Conservation (phyloP, 2,113 vertebrate genomes). For the Chunga burmeisteri region DNA sequence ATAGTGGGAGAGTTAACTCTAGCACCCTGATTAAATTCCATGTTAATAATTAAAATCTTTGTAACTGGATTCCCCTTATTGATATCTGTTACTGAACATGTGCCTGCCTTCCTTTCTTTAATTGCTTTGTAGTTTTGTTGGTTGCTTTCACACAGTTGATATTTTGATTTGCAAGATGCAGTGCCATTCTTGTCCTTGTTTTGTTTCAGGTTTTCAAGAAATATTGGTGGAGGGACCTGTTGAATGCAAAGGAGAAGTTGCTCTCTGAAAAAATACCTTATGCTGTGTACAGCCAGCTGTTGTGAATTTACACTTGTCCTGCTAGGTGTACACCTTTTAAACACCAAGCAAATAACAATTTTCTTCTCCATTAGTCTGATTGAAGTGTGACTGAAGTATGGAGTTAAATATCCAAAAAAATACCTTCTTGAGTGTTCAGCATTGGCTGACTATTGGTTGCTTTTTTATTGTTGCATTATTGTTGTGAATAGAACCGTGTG, state of each 20-base stretch:
- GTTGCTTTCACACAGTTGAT: not conserved
- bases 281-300: rapidly evolving
- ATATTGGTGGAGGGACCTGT: not conserved
- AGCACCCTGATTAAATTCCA: not conserved
- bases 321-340: not conserved
- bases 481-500: not conserved
- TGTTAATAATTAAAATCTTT: conserved; percentile 36
- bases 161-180: not conserved
- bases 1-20: not conserved
- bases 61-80: not conserved
- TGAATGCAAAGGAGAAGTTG: not conserved
- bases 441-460: not conserved
- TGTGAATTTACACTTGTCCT: not conserved
- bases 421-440: not conserved
- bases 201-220: not conserved
- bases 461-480: not conserved
- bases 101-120: not conserved
- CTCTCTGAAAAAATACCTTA: not conserved
- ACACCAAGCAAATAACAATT: not conserved
- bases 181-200: not conserved
- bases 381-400: not conserved
- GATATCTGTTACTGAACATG: not conserved
- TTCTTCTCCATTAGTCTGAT: not conserved
- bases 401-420: not conserved
- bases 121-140: not conserved